Evolutionary conservation across 1,140 invertebrate species (phyloP), one percentile per base, ranked within the genome.

Genomic region (Pectinophora gossypiella): DNA sequence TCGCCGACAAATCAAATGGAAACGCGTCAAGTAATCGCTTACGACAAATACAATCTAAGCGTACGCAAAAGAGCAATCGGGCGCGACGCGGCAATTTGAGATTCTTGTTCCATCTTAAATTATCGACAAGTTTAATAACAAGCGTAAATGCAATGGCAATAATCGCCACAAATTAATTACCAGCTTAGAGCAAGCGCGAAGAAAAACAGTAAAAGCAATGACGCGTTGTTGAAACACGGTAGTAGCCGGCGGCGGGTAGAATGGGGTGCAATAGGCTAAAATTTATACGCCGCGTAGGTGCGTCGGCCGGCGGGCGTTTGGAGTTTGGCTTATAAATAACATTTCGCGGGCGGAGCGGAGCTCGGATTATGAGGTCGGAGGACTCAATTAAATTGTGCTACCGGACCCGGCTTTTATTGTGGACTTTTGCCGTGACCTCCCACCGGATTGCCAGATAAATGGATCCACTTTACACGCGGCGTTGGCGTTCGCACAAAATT

Each of bases 301-400:
- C 62, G 67, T 52, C 56, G 44, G 61, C 18, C 71, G 66, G 58
- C 58, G 65, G 58, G 48, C 67, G 64, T 66, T 74, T 61, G 54
- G 68, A 68, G 67, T 71, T 72, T 65, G 62, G 64, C 61, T 71
- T 78, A 78, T 78, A 81, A 84, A 82, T 82, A 82, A 84, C 72
- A 78, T 76, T 80, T 74, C 75, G 71, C 71, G 71, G 76, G 72
- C 51, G 60, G 68, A 58, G 61, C 65, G 71, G 66, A 61, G 61
- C 59, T 44, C 63, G 74, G 77, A 79, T 83, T 81, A 83, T 82
- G 78, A 85, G 81, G 81, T 83, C 79, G 77, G 64, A 74, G 76
- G 76, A 85, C 72, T 85, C 78, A 82, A 85, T 85, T 85, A 85
- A 85, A 82, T 59, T 69, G 71, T 69, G 76, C 70, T 76, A 75